phyloP scores from a whole-genome alignment of 2,113 vertebrate species.

The Oncorhynchus gorbuscha region DNA sequence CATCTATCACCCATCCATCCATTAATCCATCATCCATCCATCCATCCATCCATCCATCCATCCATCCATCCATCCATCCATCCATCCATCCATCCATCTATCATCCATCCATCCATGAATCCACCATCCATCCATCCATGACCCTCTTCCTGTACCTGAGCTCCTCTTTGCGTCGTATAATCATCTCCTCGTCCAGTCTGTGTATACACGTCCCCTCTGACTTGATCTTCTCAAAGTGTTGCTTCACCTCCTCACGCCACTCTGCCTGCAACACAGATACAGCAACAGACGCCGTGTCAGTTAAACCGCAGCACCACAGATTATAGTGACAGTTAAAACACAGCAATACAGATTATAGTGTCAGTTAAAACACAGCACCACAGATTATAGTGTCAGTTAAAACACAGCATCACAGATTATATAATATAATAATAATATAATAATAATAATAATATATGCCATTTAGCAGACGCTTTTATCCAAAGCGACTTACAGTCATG shows the following conservation, averaged over 20 bases:
- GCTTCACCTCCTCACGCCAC: slow-evolving; percentile 94
- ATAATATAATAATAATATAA: no score
- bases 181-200: slow-evolving; percentile 92
- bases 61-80: no score
- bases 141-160: slow-evolving; percentile 80
- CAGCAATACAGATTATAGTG: slow-evolving; percentile 35
- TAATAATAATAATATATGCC: no score
- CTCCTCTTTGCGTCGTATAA: slow-evolving; percentile 90
- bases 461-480: no score
- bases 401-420: slow-evolving; percentile 3
- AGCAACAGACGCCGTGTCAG: slow-evolving; percentile 7
- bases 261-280: slow-evolving; percentile 77
- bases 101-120: no score
- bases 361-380: no score
- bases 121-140: no score
- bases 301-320: slow-evolving; percentile 43
- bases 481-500: no score
- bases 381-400: slow-evolving; percentile 14
- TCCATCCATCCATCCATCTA: no score
- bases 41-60: no score
- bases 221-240: slow-evolving; percentile 97
- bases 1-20: slow-evolving; percentile 55
- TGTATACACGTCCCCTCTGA: slow-evolving; percentile 96
- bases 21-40: no score
- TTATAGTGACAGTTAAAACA: slow-evolving; percentile 35